Percentiles rank a stretch among this genome's conserved stretches.
Conservation (phyloP, 2,113 vertebrate species). For the Python bivittatus region DNA sequence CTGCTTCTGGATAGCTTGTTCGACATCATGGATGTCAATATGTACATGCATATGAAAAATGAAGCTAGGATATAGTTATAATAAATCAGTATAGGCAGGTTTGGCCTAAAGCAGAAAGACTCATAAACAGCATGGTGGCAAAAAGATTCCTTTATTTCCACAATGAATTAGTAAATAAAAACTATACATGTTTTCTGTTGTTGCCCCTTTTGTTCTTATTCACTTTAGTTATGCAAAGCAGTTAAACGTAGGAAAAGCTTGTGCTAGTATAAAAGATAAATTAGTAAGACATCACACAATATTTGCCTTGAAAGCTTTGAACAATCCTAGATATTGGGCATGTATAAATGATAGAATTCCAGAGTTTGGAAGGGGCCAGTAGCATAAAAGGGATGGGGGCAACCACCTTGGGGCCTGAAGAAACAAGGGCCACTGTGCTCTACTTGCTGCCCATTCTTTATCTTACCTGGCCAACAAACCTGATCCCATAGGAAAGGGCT, state of each 20-base stretch:
- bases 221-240: neutral
- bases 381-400: no score
- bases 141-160: neutral
- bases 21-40: neutral
- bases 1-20: constrained; percentile 22
- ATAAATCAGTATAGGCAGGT: neutral
- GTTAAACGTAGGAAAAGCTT: neutral
- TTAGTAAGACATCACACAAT: no score
- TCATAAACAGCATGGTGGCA: neutral
- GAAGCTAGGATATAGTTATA: neutral
- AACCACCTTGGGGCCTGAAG: no score
- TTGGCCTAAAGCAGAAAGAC: neutral
- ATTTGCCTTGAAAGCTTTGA: no score
- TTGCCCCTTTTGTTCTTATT: neutral
- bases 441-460: no score
- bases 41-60: neutral
- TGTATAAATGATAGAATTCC: neutral
- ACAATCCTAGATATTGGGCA: neutral
- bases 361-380: neutral
- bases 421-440: no score
- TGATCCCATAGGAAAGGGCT: no score
- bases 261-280: neutral
- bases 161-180: neutral
- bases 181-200: neutral
- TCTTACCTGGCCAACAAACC: no score